These are phyloP conservation scores for Eupithecia abbreviata DNA, from an alignment of 2,888 invertebrate genomes.

Conservation along the genomic window DNA sequence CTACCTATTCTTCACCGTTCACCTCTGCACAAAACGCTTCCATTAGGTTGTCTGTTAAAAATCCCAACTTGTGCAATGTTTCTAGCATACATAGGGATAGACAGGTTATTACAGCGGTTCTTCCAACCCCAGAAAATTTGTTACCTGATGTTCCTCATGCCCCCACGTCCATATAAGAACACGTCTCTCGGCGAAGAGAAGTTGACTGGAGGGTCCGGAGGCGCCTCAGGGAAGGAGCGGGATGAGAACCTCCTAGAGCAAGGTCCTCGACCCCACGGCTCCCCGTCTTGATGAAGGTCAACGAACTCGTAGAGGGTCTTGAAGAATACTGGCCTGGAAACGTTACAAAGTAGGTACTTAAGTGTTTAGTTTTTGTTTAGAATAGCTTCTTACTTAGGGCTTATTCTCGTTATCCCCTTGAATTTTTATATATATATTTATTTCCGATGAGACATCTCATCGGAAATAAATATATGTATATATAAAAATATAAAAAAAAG, in stretches of 20 bases:
- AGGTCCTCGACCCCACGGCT: slow-evolving; percentile 88
- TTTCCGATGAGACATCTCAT: too few species aligned
- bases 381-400: not conserved
- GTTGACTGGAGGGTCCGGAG: slow-evolving; percentile 87
- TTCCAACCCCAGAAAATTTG: not conserved
- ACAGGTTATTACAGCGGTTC: too few species aligned
- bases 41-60: too few species aligned
- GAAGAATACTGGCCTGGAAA: slow-evolving; percentile 90
- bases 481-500: too few species aligned
- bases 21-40: too few species aligned
- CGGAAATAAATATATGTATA: too few species aligned
- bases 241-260: slow-evolving; percentile 92
- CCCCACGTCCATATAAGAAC: slow-evolving; percentile 93
- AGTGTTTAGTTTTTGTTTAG: not conserved
- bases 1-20: too few species aligned
- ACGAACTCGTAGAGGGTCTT: slow-evolving; percentile 95
- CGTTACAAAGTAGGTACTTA: not conserved
- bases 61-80: too few species aligned
- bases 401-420: not conserved
- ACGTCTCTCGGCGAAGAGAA: slow-evolving; percentile 92
- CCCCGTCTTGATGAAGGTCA: slow-evolving; percentile 93
- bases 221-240: slow-evolving; percentile 81
- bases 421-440: too few species aligned
- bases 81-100: too few species aligned
- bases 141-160: slow-evolving; percentile 91